A percentile compares a stretch with the other conserved stretches of the same genome.
Evolutionary conservation across 2,888 invertebrate genomes (phyloP).

Genomic region (Achlya flavicornis): DNA sequence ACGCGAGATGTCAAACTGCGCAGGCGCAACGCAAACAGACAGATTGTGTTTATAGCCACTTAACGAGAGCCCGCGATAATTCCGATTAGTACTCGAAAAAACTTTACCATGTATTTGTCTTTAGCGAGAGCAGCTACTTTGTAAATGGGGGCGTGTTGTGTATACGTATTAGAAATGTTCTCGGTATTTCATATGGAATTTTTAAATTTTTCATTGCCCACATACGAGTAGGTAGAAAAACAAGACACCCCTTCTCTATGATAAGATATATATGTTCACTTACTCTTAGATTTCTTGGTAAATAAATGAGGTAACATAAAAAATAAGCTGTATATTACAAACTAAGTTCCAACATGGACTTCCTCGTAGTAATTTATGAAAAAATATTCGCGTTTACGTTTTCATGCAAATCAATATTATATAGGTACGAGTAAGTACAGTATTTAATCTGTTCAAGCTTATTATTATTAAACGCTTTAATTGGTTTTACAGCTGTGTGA

Average conservation of each 20-base stretch:
- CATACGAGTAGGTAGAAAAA: not conserved
- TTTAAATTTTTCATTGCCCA: not conserved
- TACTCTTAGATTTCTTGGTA: too few species aligned
- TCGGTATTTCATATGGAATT: not conserved
- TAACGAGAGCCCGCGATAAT: constrained; percentile 77
- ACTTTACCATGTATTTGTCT: constrained; percentile 68
- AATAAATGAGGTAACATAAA: too few species aligned
- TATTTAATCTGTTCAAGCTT: too few species aligned
- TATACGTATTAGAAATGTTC: constrained; percentile 18
- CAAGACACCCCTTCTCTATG: not conserved
- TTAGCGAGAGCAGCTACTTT: constrained; percentile 77
- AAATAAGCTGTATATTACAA: too few species aligned
- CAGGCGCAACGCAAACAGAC: constrained; percentile 73
- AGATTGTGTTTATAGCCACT: constrained; percentile 83
- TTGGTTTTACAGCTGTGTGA: too few species aligned
- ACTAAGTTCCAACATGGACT: too few species aligned
- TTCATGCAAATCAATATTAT: too few species aligned
- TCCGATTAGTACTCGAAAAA: constrained; percentile 79
- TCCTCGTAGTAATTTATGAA: too few species aligned
- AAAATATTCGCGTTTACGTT: too few species aligned
- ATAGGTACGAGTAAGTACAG: too few species aligned
- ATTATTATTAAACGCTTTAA: too few species aligned
- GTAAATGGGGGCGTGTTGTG: constrained; percentile 54
- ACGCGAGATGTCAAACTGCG: constrained; percentile 68
- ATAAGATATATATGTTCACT: not conserved